A percentile compares a stretch with the other conserved stretches of the same genome.
Conservation (phyloP, 2,888 invertebrate species). For the Alcis repandata region DNA sequence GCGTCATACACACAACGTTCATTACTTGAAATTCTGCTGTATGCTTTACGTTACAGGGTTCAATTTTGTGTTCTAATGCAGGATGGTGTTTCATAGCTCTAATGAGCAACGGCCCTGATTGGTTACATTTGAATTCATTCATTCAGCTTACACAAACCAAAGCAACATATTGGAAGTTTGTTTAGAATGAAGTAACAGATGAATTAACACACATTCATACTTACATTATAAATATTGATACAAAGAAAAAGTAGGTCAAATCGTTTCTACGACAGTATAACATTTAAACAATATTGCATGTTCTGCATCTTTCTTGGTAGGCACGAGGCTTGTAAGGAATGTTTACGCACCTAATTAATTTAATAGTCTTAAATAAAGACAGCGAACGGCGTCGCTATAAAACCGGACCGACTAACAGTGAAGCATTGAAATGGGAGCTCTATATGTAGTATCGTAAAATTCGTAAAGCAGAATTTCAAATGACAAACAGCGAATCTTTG, state of each 20-base stretch:
- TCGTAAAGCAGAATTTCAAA: background rate
- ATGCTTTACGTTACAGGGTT: too few species aligned
- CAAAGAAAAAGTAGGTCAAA: background rate
- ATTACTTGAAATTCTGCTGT: too few species aligned
- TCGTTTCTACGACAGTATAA: constrained; percentile 7
- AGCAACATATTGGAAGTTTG: background rate
- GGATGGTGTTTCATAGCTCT: too few species aligned
- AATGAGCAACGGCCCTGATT: too few species aligned
- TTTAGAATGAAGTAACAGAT: background rate
- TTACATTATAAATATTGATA: too few species aligned
- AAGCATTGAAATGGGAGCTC: constrained; percentile 1
- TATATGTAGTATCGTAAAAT: background rate
- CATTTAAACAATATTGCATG: background rate
- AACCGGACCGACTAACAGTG: background rate
- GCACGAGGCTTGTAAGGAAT: constrained; percentile 44
- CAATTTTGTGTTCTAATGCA: too few species aligned
- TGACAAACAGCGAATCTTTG: background rate
- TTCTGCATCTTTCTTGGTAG: constrained; percentile 27
- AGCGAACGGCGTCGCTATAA: background rate
- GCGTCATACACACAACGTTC: too few species aligned
- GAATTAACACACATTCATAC: too few species aligned
- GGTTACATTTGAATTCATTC: too few species aligned
- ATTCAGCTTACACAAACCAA: too few species aligned
- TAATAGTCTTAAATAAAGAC: constrained; percentile 30
- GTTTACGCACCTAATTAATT: constrained; percentile 37